phyloP scores from a whole-genome alignment of 2,797 vertebrate genomes.

The Erpetoichthys calabaricus region DNA sequence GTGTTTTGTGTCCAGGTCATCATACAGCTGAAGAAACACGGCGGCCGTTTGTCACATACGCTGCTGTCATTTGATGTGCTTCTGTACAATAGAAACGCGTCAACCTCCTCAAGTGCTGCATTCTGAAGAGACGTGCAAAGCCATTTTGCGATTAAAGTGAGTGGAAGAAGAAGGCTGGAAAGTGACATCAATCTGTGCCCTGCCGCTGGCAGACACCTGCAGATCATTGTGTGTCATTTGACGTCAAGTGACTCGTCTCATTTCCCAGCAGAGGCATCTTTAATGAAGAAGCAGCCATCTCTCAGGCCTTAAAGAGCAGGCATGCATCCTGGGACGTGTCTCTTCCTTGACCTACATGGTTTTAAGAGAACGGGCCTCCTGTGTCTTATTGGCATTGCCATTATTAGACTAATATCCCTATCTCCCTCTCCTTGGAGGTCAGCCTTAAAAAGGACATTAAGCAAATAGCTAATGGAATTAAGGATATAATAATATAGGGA shows the following conservation, averaged over 20 bases:
- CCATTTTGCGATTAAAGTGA: too few species aligned
- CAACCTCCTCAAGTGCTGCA: too few species aligned
- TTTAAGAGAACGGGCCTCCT: conserved; percentile 67
- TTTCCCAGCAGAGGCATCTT: conserved; percentile 11
- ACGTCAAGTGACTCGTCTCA: background rate
- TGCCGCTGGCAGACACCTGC: too few species aligned
- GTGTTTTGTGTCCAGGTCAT: too few species aligned
- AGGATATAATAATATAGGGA: conserved; percentile 94
- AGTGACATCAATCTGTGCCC: too few species aligned
- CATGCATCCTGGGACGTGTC: conserved; percentile 38
- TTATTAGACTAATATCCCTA: conserved; percentile 58
- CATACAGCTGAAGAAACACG: too few species aligned
- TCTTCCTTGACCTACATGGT: conserved; percentile 63
- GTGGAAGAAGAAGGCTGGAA: too few species aligned
- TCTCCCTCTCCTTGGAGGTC: conserved; percentile 66
- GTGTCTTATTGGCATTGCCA: conserved; percentile 53
- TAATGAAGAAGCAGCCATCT: conserved; percentile 21
- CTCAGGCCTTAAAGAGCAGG: conserved; percentile 31
- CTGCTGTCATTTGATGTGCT: too few species aligned
- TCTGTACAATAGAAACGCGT: too few species aligned
- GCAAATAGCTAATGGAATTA: conserved; percentile 96
- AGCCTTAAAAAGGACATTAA: conserved; percentile 84
- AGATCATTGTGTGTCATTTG: too few species aligned
- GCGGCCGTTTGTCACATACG: too few species aligned
- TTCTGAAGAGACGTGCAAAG: too few species aligned